Base-by-base conservation (phyloP, 2,888 invertebrate species). In the Masnerella sp. region DNA sequence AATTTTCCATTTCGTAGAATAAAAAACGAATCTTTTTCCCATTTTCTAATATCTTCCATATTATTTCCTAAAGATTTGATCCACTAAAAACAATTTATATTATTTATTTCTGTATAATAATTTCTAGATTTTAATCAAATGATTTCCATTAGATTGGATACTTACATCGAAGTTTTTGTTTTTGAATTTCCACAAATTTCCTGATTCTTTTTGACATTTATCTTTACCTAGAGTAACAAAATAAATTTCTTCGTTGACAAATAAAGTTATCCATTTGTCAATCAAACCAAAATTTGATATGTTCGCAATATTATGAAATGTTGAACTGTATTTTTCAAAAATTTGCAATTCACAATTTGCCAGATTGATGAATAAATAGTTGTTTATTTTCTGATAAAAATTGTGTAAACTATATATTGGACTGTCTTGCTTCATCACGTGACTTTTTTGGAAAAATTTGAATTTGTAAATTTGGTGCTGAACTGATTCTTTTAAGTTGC, bases 271-370 rank as follows among this genome's bases (percentile, higher is more conserved):
- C 79, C 89, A 88, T 79, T 89, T 87, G 20, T 87, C 84, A 1
- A 91, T 81, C 9, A 80, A 79, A 2, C 91, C 91, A 20, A 89
- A 89, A 64, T 88, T 79, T 8, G 88, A 81, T 32, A 82, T 71
- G 5, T 45, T 75, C 1, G 76, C 79, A 0, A 87, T 22, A 5
- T 51, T 62, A 9, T 74, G 73, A 43, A 88, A 89, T 0, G 75
- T 65, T 15, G 80, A 78, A 1, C 81, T 77, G 14, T 83, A 83
- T 88, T 89, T 90, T 8, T 83, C 76, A 56, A 88, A 88, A 14
- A 90, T 76, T 42, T 85, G 82, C 0, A 90, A 84, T 17, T 81
- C 75, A 77, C 91, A 91, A 30, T 80, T 83, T 7, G 82, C 78
- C 67, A 87, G 85, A 67, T 86, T 88, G 1, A 89, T 79, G 12